phyloP scores from a whole-genome alignment of 2,113 vertebrate genomes.

The Circaetus gallicus region DNA sequence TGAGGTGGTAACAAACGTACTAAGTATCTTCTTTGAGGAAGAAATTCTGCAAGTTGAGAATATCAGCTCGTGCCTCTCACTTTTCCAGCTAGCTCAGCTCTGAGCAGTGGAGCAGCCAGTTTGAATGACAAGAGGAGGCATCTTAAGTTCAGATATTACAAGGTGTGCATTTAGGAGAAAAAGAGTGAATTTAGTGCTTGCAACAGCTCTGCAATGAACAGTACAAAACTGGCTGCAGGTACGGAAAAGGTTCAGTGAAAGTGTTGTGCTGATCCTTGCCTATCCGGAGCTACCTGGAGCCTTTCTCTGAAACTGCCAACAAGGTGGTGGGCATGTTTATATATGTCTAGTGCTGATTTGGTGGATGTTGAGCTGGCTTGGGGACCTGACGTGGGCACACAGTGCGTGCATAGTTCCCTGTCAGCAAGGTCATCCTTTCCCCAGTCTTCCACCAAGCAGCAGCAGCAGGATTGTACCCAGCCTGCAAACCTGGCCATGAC shows the following conservation, averaged over 20 bases:
- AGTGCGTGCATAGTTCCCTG: neutral
- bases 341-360: neutral
- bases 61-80: neutral
- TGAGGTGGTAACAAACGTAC: neutral
- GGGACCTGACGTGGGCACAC: neutral
- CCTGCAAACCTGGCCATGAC: neutral
- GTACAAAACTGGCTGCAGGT: neutral
- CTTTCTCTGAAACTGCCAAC: neutral
- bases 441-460: neutral
- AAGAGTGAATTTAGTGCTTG: neutral
- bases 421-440: neutral
- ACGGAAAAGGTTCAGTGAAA: neutral
- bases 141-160: neutral
- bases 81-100: neutral
- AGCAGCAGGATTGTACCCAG: neutral
- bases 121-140: neutral
- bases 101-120: neutral
- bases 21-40: neutral
- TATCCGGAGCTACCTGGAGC: neutral
- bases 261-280: neutral
- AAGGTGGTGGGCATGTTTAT: fast-evolving
- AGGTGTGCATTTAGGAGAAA: neutral
- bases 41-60: neutral
- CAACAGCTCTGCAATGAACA: neutral
- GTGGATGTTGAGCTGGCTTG: neutral